A percentile compares a stretch with the other conserved stretches of the same genome.
Conservation (phyloP, 1,140 invertebrate genomes). For the Aethina tumida region DNA sequence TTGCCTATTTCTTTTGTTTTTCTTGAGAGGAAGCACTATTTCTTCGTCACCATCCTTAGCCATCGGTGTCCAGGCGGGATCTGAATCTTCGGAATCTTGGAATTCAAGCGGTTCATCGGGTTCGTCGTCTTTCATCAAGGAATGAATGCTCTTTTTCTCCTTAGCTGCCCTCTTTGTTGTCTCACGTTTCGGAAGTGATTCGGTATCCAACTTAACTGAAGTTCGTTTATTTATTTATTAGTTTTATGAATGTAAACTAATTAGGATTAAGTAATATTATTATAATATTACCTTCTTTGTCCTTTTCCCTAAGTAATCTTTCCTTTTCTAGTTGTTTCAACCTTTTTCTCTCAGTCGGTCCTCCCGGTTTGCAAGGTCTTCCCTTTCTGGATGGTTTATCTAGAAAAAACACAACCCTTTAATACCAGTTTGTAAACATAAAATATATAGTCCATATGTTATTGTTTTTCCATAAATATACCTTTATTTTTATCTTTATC, state of each 20-base stretch:
- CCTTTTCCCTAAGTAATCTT: constrained; percentile 11
- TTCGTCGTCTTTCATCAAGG: constrained; percentile 40
- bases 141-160: constrained; percentile 42
- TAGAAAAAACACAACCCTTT: constrained; percentile 1
- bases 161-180: constrained; percentile 55
- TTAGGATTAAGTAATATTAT: too few species aligned
- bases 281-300: constrained; percentile 10
- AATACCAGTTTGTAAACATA: constrained; percentile 3
- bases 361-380: constrained; percentile 10
- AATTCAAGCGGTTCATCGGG: constrained; percentile 42
- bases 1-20: constrained; percentile 15
- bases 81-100: constrained; percentile 51
- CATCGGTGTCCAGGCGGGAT: constrained; percentile 63
- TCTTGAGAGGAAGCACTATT: constrained; percentile 17
- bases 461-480: too few species aligned
- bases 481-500: neutral
- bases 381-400: neutral
- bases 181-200: constrained; percentile 45
- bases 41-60: constrained; percentile 38
- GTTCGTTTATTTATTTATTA: constrained; percentile 6
- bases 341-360: constrained; percentile 38
- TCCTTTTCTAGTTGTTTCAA: constrained; percentile 12
- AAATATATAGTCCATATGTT: too few species aligned
- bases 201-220: constrained; percentile 10
- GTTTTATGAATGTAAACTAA: too few species aligned